Conservation (phyloP, 2,797 vertebrate genomes). For the Hippocampus kuda region DNA sequence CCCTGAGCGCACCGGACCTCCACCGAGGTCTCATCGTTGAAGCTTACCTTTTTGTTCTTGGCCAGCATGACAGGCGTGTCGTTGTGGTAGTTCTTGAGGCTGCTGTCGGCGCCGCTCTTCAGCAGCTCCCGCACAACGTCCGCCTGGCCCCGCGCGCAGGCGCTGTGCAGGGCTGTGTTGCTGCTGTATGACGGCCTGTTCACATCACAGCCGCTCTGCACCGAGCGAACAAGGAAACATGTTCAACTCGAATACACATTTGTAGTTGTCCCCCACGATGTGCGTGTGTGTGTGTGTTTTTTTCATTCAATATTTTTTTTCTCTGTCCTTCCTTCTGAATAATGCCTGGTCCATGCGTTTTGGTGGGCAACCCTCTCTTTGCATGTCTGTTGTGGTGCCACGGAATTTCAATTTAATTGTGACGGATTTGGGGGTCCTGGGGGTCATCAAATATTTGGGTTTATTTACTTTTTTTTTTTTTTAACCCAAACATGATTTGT, state of each 20-base stretch:
- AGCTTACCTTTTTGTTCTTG: slow-evolving; percentile 76
- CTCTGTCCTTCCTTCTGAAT: too few relatives aligned
- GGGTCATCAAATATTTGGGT: too few relatives aligned
- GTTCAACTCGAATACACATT: neutral
- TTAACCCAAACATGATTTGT: too few relatives aligned
- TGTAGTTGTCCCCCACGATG: too few relatives aligned
- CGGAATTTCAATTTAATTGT: too few relatives aligned
- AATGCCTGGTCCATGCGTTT: too few relatives aligned
- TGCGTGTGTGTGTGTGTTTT: too few relatives aligned
- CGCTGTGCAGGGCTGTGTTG: slow-evolving; percentile 81
- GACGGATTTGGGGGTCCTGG: too few relatives aligned
- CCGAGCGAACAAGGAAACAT: slow-evolving; percentile 22
- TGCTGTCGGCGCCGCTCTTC: slow-evolving; percentile 78
- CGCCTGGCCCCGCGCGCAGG: slow-evolving; percentile 79
- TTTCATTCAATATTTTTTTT: too few relatives aligned
- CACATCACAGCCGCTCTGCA: slow-evolving; percentile 76
- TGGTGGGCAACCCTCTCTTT: too few relatives aligned
- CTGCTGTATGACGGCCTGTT: slow-evolving; percentile 83
- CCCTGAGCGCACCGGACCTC: neutral
- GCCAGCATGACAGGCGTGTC: slow-evolving; percentile 86
- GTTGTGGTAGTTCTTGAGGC: slow-evolving; percentile 86
- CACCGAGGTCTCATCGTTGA: neutral
- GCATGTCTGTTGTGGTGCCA: too few relatives aligned
- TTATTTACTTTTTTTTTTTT: too few relatives aligned
- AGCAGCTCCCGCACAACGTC: slow-evolving; percentile 74